Evolutionary conservation across 1,140 invertebrate genomes (phyloP).

Genomic region (Caenorhabditis remanei): DNA sequence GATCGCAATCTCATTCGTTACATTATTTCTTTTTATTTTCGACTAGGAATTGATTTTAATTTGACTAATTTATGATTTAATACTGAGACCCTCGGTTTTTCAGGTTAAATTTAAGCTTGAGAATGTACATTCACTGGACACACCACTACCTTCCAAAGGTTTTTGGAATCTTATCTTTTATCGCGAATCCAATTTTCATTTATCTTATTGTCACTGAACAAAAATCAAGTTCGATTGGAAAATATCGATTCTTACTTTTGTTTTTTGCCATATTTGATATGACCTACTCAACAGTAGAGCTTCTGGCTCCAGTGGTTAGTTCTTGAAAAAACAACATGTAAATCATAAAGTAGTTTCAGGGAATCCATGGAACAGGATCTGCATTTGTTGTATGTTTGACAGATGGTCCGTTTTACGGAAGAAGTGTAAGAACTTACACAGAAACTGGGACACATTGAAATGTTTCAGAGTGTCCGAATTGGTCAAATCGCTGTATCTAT

Average conservation of each 20-base stretch:
- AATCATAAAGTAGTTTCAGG: no score
- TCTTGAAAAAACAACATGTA: no score
- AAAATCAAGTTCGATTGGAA: neutral
- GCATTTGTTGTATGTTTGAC: slow-evolving; percentile 22
- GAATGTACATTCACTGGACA: slow-evolving; percentile 25
- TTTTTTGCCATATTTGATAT: slow-evolving; percentile 18
- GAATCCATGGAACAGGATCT: slow-evolving; percentile 12
- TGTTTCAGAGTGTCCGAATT: neutral
- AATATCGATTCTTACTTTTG: slow-evolving; percentile 10
- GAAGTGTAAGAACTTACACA: neutral
- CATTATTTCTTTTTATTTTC: no score
- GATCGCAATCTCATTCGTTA: no score
- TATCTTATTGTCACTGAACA: neutral
- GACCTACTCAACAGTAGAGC: neutral
- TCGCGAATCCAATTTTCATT: neutral
- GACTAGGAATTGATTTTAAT: no score
- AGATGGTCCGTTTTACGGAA: slow-evolving; percentile 3
- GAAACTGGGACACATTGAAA: no score
- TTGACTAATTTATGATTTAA: no score
- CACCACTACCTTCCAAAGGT: slow-evolving; percentile 14
- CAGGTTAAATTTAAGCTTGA: no score
- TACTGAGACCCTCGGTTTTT: no score
- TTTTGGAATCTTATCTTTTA: slow-evolving; percentile 15
- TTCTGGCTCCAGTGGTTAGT: neutral
- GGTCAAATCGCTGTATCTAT: slow-evolving; percentile 6